These are phyloP conservation scores for Wasmannia auropunctata DNA, from an alignment of 1,140 invertebrate genomes.

Conservation along the genomic window DNA sequence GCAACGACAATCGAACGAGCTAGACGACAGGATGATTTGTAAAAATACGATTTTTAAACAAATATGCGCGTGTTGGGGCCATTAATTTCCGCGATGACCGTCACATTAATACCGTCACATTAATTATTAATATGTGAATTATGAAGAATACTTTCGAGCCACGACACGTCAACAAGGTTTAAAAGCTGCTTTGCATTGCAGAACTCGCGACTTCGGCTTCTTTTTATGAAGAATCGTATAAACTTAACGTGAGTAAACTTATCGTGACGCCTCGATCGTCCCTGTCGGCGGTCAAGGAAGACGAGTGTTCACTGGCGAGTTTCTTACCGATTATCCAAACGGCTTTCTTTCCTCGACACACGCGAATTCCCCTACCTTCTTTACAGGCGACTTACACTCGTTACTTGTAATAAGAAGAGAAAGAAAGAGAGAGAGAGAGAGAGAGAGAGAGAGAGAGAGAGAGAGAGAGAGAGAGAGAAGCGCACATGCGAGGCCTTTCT, in stretches of 20 bases:
- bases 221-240: background rate
- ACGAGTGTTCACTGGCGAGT: slow-evolving; percentile 16
- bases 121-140: background rate
- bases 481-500: background rate
- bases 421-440: no score
- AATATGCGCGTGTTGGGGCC: background rate
- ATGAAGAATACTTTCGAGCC: background rate
- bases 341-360: background rate
- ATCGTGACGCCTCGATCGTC: background rate
- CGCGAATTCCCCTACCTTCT: background rate
- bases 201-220: no score
- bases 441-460: no score
- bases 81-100: background rate
- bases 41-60: background rate
- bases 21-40: background rate
- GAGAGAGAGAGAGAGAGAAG: background rate
- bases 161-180: background rate
- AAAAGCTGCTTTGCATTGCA: background rate
- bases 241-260: background rate
- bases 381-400: background rate
- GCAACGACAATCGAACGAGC: background rate
- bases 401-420: no score
- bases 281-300: background rate
- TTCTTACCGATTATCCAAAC: slow-evolving; percentile 6
- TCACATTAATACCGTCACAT: no score